Conservation (phyloP, 2,888 invertebrate species). For the Sminthurinus aureus region DNA sequence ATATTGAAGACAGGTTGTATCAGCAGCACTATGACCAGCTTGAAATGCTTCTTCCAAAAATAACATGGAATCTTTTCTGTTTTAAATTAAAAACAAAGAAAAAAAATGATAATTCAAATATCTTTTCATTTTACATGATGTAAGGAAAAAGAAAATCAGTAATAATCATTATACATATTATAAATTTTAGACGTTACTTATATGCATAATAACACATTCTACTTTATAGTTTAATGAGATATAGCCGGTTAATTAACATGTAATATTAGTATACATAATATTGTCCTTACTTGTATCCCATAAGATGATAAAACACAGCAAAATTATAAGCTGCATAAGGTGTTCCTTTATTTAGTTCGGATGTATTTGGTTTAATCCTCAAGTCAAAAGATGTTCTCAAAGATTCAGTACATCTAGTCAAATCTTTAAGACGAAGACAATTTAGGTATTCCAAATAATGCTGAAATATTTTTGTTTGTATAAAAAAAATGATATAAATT, state of each 20-base stretch:
- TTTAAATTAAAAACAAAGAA: slow-evolving; percentile 5
- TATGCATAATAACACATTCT: no score
- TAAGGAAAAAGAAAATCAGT: background rate
- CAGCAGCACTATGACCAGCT: slow-evolving; percentile 55
- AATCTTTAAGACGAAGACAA: slow-evolving; percentile 82
- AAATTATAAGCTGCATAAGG: slow-evolving; percentile 58
- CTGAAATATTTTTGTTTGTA: slow-evolving; percentile 66
- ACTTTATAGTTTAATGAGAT: no score
- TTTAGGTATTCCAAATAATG: slow-evolving; percentile 92
- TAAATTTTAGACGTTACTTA: no score
- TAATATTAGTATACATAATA: slow-evolving; percentile 2
- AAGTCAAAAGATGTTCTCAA: slow-evolving; percentile 56
- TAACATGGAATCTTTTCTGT: slow-evolving; percentile 51
- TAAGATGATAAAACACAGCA: slow-evolving; percentile 51
- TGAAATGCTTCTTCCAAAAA: slow-evolving; percentile 57
- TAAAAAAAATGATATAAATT: slow-evolving; percentile 33
- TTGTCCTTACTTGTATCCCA: slow-evolving; percentile 52
- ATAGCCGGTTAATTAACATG: no score
- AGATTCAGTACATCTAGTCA: slow-evolving; percentile 48
- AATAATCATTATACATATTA: no score
- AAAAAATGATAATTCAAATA: background rate
- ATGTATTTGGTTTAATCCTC: slow-evolving; percentile 53
- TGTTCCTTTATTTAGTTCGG: slow-evolving; percentile 54
- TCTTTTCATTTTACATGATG: background rate
- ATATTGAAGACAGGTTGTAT: slow-evolving; percentile 54